phyloP scores from a whole-genome alignment of 1,140 invertebrate species.

The Drosophila aff. region DNA sequence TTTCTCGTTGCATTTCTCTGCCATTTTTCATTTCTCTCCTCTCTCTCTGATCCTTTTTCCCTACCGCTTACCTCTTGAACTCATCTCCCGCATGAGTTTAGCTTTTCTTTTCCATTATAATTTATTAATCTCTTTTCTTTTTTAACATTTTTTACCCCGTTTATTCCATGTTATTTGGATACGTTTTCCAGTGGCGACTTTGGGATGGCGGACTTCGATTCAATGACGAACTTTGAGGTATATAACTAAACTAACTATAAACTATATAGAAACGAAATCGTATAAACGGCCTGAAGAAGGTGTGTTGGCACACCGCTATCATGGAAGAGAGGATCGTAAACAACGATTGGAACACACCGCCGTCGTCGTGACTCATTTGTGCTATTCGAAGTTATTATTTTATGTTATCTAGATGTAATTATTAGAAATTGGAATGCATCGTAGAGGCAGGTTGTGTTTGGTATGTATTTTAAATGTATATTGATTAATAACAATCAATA shows the following conservation, averaged over 20 bases:
- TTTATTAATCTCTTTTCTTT: conserved; percentile 45
- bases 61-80: neutral
- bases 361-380: conserved; percentile 32
- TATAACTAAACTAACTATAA: conserved; percentile 54
- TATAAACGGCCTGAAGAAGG: conserved; percentile 47
- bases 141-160: conserved; percentile 31
- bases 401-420: conserved; percentile 56
- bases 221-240: conserved; percentile 74
- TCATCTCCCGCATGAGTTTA: conserved; percentile 12
- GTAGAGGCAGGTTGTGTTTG: conserved; percentile 74
- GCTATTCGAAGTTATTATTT: conserved; percentile 44
- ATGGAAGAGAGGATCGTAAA: conserved; percentile 50
- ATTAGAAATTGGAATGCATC: conserved; percentile 61
- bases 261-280: conserved; percentile 53
- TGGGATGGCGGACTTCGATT: conserved; percentile 75
- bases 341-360: conserved; percentile 29
- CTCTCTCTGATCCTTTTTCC: neutral
- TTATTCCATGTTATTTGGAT: conserved; percentile 14
- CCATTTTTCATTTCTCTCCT: conserved; percentile 23
- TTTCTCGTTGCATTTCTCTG: conserved; percentile 5
- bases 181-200: conserved; percentile 73
- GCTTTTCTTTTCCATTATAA: conserved; percentile 27
- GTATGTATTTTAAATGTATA: conserved; percentile 60
- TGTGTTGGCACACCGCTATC: conserved; percentile 40
- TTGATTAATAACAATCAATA: conserved; percentile 3